Conservation (phyloP, 2,797 vertebrate species). For the Loris lydekkerianus region DNA sequence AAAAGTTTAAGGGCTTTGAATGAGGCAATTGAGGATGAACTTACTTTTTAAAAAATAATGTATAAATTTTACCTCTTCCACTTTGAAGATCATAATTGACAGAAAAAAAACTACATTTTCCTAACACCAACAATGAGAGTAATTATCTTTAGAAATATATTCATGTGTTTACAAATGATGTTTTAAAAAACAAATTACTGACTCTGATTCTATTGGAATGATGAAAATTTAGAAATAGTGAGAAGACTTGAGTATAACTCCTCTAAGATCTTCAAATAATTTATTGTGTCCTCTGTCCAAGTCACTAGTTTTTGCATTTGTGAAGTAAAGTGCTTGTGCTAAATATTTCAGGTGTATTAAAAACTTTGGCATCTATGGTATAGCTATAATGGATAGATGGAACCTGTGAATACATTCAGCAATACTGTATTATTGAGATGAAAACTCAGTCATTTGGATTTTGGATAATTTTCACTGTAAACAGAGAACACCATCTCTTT, state of each 20-base stretch:
- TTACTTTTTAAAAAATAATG: constrained; percentile 42
- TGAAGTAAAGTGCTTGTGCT: background rate
- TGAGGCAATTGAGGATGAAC: background rate
- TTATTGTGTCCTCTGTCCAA: background rate
- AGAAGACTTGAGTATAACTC: background rate
- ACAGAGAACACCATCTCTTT: background rate
- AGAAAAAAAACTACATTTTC: background rate
- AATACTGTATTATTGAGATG: background rate
- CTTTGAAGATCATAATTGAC: constrained; percentile 14
- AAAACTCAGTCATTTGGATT: background rate
- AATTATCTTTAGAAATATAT: constrained; percentile 59
- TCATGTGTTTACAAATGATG: constrained; percentile 40
- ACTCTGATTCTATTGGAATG: constrained; percentile 1
- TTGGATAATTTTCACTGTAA: constrained; percentile 18
- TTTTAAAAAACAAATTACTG: constrained; percentile 42
- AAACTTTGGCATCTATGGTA: background rate
- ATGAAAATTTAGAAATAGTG: constrained; percentile 55
- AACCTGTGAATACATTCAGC: background rate
- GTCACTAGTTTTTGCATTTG: background rate
- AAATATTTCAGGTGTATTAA: constrained; percentile 16
- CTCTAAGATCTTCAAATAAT: background rate
- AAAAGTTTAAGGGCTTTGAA: background rate
- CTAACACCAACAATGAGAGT: background rate
- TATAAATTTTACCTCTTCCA: background rate
- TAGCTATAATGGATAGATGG: background rate